These are phyloP conservation scores for Magallana ariakensis DNA, from an alignment of 1,140 invertebrate species.

Conservation along the genomic window DNA sequence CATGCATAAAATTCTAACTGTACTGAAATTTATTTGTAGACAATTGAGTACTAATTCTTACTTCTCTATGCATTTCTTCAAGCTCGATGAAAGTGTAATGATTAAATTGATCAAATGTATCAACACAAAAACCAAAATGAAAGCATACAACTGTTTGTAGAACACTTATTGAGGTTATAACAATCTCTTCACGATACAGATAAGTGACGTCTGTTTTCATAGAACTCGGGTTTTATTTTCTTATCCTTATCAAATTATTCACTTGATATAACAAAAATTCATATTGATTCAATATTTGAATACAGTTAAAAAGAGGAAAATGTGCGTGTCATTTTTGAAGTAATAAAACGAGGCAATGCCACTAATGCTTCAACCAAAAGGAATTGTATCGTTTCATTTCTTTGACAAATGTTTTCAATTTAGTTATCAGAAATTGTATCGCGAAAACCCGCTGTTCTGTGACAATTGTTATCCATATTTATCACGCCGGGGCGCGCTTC, in stretches of 20 bases:
- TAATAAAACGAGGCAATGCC: background rate
- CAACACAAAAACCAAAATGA: too few species aligned
- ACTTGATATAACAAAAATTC: background rate
- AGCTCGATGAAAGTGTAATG: too few species aligned
- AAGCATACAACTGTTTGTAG: too few species aligned
- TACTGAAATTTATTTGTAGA: too few species aligned
- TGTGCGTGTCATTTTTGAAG: slow-evolving; percentile 9
- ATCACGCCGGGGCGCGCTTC: background rate
- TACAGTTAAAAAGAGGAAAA: background rate
- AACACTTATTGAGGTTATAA: too few species aligned
- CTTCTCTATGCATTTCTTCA: too few species aligned
- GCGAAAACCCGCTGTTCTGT: background rate
- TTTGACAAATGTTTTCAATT: slow-evolving; percentile 18
- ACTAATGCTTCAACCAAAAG: background rate
- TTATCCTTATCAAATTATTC: background rate
- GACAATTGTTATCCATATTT: background rate
- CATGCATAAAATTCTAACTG: too few species aligned
- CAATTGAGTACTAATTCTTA: too few species aligned
- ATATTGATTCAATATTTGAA: background rate
- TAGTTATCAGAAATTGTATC: background rate
- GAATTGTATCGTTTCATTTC: slow-evolving; percentile 23
- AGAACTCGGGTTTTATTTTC: too few species aligned
- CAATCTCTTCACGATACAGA: too few species aligned
- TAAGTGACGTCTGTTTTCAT: too few species aligned
- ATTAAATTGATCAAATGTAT: too few species aligned